Base-by-base conservation (phyloP, 2,888 invertebrate genomes). In the Molorchus minor region DNA sequence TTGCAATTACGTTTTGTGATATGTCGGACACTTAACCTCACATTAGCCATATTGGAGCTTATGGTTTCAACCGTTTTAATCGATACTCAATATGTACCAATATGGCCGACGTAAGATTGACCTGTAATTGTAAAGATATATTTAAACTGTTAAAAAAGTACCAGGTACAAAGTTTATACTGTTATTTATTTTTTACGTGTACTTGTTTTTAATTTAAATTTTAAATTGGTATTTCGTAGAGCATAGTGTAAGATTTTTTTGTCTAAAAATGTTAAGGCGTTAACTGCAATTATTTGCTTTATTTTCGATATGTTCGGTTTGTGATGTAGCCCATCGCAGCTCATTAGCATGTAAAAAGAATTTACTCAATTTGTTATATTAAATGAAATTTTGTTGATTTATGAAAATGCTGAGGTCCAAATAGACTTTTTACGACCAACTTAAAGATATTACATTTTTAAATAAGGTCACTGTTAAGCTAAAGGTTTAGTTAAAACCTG, bases 81-180 rank as follows among this genome's bases (percentile, higher is more conserved):
- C 25, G 8, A 8, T 25, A 25, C 5, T 8, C 25, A 25, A 8
- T 25, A 25, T 4, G 8, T 25, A 8, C 20, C 20, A 41, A 19
- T 19, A 41, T 2, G 20, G 20, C 20, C n/a, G 19, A 7, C 8
- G n/a, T 4, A 4, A 1, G 20, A 17, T 19, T 19, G 19, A 43
- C 33, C 13, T 35, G 21, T 36, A 47, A 47, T 36, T 46, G 35
- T 33, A 46, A 46, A 46, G 16, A 8, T 30, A 16, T 45, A 30
- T 25, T 8, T 10, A 43, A 20, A 19, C 1, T 19, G 40, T 15
- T 20, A 16, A 33, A 21, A 47, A 36, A 47, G 21, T 47, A 35
- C 47, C 33, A 47, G 47, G 47, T 47, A 47, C 47, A 47, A 46
- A 46, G 25, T 12, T 33, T 10, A 3, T 45, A 19, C 8, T 47